Percentiles rank a stretch among this genome's conserved stretches.
These are phyloP conservation scores for Fregetta grallaria DNA, from an alignment of 2,113 vertebrate species.

Conservation along the genomic window DNA sequence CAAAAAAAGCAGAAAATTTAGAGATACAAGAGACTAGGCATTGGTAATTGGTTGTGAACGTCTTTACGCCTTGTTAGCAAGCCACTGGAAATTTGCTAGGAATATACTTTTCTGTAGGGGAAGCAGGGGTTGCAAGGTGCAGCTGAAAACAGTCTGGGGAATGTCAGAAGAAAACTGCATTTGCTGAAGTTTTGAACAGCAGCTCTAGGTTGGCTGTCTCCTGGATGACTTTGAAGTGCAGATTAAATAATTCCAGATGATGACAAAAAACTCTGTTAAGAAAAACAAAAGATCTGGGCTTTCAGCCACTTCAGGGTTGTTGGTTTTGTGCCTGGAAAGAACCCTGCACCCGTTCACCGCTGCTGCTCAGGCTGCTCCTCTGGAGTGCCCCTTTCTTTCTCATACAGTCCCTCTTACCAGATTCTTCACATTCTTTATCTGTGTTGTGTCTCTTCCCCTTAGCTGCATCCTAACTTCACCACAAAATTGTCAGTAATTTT, in stretches of 20 bases:
- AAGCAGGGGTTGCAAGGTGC: not conserved
- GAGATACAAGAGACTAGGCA: not conserved
- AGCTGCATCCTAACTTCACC: not conserved
- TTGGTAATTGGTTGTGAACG: not conserved
- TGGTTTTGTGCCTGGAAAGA: not conserved
- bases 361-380: not conserved
- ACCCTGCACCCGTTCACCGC: not conserved
- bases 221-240: not conserved
- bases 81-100: not conserved
- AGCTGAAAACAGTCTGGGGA: not conserved
- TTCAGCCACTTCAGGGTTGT: not conserved
- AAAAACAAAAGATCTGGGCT: not conserved
- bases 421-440: not conserved
- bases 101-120: not conserved
- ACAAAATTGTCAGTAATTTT: not conserved
- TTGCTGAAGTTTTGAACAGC: not conserved
- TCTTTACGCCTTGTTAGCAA: not conserved
- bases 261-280: not conserved
- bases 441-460: not conserved
- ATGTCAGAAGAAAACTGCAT: not conserved
- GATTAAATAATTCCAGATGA: constrained; percentile 5
- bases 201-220: not conserved
- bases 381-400: not conserved
- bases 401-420: too few species aligned
- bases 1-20: not conserved